Conservation (phyloP, 2,113 vertebrate species). For the Oryzias melastigma region DNA sequence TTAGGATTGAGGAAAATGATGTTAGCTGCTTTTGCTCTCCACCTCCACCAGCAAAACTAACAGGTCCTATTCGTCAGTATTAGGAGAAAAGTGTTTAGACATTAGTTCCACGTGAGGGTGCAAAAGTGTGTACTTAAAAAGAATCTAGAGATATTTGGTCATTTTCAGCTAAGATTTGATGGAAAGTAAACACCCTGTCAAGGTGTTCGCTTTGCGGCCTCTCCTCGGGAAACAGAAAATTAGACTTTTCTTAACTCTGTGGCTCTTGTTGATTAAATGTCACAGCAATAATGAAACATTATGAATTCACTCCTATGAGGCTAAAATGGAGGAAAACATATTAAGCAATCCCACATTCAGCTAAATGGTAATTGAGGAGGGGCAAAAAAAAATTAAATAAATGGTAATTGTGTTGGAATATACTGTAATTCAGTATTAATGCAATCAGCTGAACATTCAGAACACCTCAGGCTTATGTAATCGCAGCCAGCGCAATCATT, state of each 20-base stretch:
- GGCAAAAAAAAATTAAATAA: neutral
- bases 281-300: conserved; percentile 71
- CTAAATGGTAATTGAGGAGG: neutral
- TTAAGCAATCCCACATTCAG: conserved; percentile 30
- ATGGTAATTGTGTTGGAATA: conserved; percentile 49
- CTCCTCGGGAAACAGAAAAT: conserved; percentile 37
- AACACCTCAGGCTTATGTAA: conserved; percentile 20
- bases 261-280: conserved; percentile 76
- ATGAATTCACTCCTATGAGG: conserved; percentile 61
- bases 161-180: conserved; percentile 20
- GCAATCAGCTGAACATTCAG: conserved; percentile 46
- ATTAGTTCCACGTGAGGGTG: conserved; percentile 8
- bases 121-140: conserved; percentile 27
- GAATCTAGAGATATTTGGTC: conserved; percentile 19
- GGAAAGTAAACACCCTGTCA: conserved; percentile 27
- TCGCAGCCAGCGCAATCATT: conserved; percentile 17
- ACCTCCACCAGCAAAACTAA: conserved; percentile 18
- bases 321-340: conserved; percentile 33
- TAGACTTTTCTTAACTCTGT: conserved; percentile 56
- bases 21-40: conserved; percentile 35
- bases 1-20: conserved; percentile 57
- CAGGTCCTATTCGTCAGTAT: conserved; percentile 25
- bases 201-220: neutral
- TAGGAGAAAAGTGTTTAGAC: conserved; percentile 14
- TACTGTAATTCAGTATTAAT: conserved; percentile 55